phyloP scores from a whole-genome alignment of 2,113 vertebrate species.

The Helogale parvula region DNA sequence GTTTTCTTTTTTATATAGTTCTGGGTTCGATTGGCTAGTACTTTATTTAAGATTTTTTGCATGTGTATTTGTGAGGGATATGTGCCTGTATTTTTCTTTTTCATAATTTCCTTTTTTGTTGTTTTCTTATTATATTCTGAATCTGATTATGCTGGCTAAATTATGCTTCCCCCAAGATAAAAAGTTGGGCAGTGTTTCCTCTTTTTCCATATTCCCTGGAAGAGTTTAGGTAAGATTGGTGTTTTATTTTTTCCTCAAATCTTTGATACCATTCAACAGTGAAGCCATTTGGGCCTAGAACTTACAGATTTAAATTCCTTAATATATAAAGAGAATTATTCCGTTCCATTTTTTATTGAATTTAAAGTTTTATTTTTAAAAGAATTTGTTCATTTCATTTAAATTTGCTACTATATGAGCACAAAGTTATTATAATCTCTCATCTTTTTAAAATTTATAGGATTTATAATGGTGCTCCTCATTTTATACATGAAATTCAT shows the following conservation, averaged over 20 bases:
- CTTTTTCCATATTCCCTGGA: not conserved
- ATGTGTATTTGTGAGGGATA: not conserved
- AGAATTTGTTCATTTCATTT: not conserved
- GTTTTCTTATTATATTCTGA: not conserved
- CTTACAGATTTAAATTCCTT: not conserved
- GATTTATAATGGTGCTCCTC: not conserved
- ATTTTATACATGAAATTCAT: not conserved
- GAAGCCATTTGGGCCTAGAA: not conserved
- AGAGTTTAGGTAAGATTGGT: not conserved
- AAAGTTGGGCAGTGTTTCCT: not conserved
- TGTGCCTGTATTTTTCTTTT: not conserved
- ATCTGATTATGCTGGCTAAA: not conserved
- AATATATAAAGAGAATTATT: not conserved
- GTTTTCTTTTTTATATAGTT: not conserved
- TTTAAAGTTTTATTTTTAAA: slow-evolving; percentile 17
- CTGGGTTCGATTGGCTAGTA: not conserved
- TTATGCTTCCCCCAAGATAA: not conserved
- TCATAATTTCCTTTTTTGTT: not conserved
- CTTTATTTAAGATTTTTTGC: not conserved
- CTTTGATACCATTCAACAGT: not conserved
- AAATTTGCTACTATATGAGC: not conserved
- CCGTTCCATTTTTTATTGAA: not conserved
- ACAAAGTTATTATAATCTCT: not conserved
- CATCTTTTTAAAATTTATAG: not conserved
- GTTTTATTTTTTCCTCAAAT: not conserved